phyloP scores from a whole-genome alignment of 1,140 invertebrate species.

The Danaus plexippus region DNA sequence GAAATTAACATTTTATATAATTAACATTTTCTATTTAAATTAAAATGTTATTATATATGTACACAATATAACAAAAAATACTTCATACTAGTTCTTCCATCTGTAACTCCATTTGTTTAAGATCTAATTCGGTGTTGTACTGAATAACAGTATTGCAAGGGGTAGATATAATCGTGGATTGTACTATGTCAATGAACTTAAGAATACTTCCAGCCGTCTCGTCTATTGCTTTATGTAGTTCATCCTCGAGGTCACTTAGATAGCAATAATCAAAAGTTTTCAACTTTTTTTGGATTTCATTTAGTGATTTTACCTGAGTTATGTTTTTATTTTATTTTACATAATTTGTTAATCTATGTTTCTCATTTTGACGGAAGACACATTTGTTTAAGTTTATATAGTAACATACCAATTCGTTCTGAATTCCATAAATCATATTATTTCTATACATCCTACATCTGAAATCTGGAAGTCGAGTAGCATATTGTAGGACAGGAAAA shows the following conservation, averaged over 20 bases:
- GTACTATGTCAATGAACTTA: slow-evolving; percentile 37
- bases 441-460: slow-evolving; percentile 43
- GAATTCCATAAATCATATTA: slow-evolving; percentile 41
- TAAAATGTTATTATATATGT: too few relatives aligned
- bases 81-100: slow-evolving; percentile 42
- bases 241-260: slow-evolving; percentile 26
- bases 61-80: slow-evolving; percentile 1
- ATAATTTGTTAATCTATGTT: background rate
- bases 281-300: slow-evolving; percentile 26
- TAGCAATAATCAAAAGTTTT: slow-evolving; percentile 27
- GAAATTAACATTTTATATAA: too few relatives aligned
- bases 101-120: slow-evolving; percentile 38
- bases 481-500: slow-evolving; percentile 43
- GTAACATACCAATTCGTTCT: slow-evolving; percentile 29
- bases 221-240: slow-evolving; percentile 30
- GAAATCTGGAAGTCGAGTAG: slow-evolving; percentile 41
- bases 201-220: slow-evolving; percentile 28
- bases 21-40: too few relatives aligned
- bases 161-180: slow-evolving; percentile 10
- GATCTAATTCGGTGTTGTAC: slow-evolving; percentile 41
- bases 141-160: slow-evolving; percentile 16
- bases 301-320: slow-evolving; percentile 25
- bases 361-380: too few relatives aligned
- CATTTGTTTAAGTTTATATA: too few relatives aligned
- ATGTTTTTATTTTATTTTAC: too few relatives aligned